These are phyloP conservation scores for Melanerpes formicivorus DNA, from an alignment of 2,113 vertebrate genomes.

Conservation along the genomic window DNA sequence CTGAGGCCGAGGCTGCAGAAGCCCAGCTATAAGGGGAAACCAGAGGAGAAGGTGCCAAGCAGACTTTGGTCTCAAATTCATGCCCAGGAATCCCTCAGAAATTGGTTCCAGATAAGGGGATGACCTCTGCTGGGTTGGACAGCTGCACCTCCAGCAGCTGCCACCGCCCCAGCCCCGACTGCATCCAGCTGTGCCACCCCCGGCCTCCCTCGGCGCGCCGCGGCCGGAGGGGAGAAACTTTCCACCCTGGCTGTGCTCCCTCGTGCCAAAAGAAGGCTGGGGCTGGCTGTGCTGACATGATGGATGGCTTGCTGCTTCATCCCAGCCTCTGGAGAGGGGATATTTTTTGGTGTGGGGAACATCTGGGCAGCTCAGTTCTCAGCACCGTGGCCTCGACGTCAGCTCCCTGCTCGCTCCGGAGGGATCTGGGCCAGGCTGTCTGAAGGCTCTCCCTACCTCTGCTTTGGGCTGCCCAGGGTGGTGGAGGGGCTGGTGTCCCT, in stretches of 20 bases:
- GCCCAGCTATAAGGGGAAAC: slow-evolving; percentile 17
- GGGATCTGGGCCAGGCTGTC: not conserved
- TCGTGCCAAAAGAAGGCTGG: not conserved
- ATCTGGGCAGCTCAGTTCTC: not conserved
- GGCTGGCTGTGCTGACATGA: not conserved
- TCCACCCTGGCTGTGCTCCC: not conserved
- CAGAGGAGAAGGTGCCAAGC: slow-evolving; percentile 19
- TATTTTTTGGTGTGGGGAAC: not conserved
- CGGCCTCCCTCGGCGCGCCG: fast-evolving
- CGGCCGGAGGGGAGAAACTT: not conserved
- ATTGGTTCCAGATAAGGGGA: slow-evolving; percentile 30
- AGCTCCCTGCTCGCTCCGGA: not conserved
- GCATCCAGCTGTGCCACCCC: slow-evolving; percentile 9
- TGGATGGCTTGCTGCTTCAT: not conserved
- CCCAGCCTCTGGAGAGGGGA: not conserved
- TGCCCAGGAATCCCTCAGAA: not conserved
- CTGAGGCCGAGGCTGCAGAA: not conserved
- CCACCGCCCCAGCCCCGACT: not conserved
- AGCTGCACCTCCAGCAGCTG: not conserved
- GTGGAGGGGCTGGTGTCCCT: no score
- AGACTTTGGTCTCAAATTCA: not conserved
- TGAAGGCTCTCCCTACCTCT: not conserved
- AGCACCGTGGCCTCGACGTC: not conserved
- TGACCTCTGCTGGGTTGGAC: not conserved
- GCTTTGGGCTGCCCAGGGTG: no score